Evolutionary conservation across 1,140 invertebrate species (phyloP).

Genomic region (Aphelenchoides besseyi): DNA sequence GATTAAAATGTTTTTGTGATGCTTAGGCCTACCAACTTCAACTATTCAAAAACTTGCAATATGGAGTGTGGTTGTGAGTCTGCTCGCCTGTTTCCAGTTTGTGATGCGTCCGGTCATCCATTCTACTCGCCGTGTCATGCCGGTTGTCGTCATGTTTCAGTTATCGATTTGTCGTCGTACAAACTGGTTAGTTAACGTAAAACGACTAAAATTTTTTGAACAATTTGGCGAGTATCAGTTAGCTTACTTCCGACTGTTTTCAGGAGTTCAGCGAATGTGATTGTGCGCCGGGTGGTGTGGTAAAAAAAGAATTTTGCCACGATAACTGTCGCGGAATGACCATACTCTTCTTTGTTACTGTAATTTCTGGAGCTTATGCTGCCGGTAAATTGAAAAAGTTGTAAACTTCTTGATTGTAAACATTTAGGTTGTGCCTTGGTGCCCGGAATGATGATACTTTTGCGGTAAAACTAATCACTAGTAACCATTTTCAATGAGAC

Average conservation of each 20-base stretch:
- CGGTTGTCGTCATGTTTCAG: conserved; percentile 49
- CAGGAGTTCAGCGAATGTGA: conserved; percentile 57
- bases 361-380: conserved; percentile 51
- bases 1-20: too few relatives aligned
- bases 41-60: conserved; percentile 56
- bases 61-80: conserved; percentile 52
- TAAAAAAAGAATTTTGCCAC: conserved; percentile 55
- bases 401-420: conserved; percentile 45
- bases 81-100: conserved; percentile 58
- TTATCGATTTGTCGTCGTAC: conserved; percentile 23
- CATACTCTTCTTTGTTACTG: conserved; percentile 51
- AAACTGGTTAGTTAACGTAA: conserved; percentile 33
- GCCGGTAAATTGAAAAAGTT: too few relatives aligned
- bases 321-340: conserved; percentile 41
- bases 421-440: conserved; percentile 58
- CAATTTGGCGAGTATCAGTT: conserved; percentile 20
- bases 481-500: not conserved
- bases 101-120: conserved; percentile 42
- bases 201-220: conserved; percentile 29
- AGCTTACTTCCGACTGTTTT: conserved; percentile 8
- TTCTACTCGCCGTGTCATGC: conserved; percentile 62
- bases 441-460: conserved; percentile 58
- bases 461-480: conserved; percentile 24
- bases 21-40: conserved; percentile 44
- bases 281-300: conserved; percentile 44